Percentiles rank a stretch among this genome's conserved stretches.
phyloP scores from a whole-genome alignment of 2,113 vertebrate genomes.

The Pluvianellus socialis region DNA sequence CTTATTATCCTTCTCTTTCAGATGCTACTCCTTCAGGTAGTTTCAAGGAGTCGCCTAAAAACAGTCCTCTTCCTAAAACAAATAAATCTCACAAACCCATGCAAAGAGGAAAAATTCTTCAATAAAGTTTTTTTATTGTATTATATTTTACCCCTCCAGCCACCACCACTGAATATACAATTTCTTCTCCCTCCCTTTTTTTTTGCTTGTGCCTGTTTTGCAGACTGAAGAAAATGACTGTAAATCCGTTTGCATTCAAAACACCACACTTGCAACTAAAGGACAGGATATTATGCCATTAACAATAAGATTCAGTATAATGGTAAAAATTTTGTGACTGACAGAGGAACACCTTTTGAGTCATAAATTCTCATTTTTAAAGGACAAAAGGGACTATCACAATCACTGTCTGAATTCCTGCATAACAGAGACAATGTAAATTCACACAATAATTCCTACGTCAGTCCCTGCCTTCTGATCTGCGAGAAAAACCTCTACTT shows the following conservation, averaged over 20 bases:
- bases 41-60: background rate
- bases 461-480: background rate
- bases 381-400: constrained; percentile 8
- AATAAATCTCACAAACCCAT: background rate
- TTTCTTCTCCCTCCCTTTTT: background rate
- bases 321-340: background rate
- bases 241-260: constrained; percentile 7
- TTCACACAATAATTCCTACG: background rate
- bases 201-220: background rate
- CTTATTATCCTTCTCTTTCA: background rate
- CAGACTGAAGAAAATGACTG: background rate
- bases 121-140: background rate
- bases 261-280: background rate
- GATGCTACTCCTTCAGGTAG: background rate
- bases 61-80: background rate
- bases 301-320: background rate
- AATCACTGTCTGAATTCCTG: constrained; percentile 3
- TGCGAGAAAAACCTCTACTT: constrained; percentile 1
- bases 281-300: background rate
- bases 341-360: background rate
- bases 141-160: background rate
- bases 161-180: background rate
- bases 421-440: background rate
- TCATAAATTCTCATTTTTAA: constrained; percentile 39
- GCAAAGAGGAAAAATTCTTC: background rate